Conservation (phyloP, 1,140 invertebrate species). For the Magallana gigas region DNA sequence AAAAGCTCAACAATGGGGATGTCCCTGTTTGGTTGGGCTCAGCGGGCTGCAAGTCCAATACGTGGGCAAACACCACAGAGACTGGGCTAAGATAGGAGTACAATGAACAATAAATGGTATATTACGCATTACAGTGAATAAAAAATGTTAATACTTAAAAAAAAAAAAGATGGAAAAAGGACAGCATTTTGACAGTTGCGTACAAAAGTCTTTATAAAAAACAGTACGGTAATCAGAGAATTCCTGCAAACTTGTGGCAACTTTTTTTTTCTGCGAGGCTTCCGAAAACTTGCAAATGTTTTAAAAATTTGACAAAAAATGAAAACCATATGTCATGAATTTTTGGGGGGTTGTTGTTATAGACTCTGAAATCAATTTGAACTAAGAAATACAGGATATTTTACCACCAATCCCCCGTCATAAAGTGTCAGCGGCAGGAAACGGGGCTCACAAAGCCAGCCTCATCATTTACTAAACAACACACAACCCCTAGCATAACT, state of each 20-base stretch:
- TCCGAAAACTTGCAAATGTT: background rate
- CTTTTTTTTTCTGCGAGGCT: background rate
- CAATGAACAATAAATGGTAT: background rate
- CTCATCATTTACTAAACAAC: slow-evolving; percentile 18
- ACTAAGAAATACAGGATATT: background rate
- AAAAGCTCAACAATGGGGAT: background rate
- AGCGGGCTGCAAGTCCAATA: background rate
- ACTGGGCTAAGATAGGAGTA: background rate
- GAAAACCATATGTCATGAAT: slow-evolving; percentile 29
- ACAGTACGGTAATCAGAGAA: background rate
- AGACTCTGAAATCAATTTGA: slow-evolving; percentile 30
- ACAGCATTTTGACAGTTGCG: no score
- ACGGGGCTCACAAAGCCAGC: background rate
- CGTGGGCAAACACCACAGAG: background rate
- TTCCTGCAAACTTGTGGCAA: background rate
- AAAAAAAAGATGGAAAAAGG: no score
- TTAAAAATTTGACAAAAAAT: slow-evolving; percentile 24
- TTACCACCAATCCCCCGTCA: background rate
- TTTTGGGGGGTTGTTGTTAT: no score
- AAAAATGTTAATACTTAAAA: no score
- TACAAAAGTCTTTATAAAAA: no score
- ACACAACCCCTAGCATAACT: background rate
- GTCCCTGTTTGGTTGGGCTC: background rate
- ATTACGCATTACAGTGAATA: no score
- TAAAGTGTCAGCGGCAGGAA: slow-evolving; percentile 17